Evolutionary conservation across 1,140 invertebrate species (phyloP), one percentile per base, ranked within the genome.

Genomic region (Acromyrmex echinatior): DNA sequence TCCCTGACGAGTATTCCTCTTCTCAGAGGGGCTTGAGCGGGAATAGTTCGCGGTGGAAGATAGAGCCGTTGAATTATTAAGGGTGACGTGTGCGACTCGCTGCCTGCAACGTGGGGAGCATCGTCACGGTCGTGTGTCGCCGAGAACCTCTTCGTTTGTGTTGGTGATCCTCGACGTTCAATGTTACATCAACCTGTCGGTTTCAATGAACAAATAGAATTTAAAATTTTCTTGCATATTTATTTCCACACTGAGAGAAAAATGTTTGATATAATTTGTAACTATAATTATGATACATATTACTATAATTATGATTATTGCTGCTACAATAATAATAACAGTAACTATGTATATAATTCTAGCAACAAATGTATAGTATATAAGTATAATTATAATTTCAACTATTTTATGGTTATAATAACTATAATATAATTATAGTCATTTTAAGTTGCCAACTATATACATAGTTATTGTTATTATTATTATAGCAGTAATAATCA

Each of bases 1-100:
- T 18, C 25, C 49, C 77, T 35, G 18, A 18, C 76, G 62, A 49
- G 51, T 81, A 56, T 89, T 49, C 80, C 45, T 14, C 51, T 45
- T 28, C 4, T 49, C 6, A 7, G 74, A 80, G 87, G 79, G 73
- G 86, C 66, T 85, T 39, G 85, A 81, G 58, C 60, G 65, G 35
- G 65, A 87, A 90, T 86, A 89, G 79, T 84, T 88, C 51, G 82
- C 80, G 88, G 88, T 91, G 91, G 92, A 93, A 94, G 94, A 95
- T 94, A 92, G 91, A 93, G 93, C 90, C 89, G 86, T 88, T 95
- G 93, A 94, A 95, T 95, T 95, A 95, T 95, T 95, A 91, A 95
- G 92, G 89, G 88, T 95, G 91, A 93, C 94, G 94, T 95, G 94
- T 95, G 93, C 90, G 86, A 86, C 78, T 90, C 56, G 71, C 53